A percentile compares a stretch with the other conserved stretches of the same genome.
These are phyloP conservation scores for Chironex yamaguchii DNA, from an alignment of 30 jellyfish, hydroid and myxozoan genomes.

Conservation along the genomic window DNA sequence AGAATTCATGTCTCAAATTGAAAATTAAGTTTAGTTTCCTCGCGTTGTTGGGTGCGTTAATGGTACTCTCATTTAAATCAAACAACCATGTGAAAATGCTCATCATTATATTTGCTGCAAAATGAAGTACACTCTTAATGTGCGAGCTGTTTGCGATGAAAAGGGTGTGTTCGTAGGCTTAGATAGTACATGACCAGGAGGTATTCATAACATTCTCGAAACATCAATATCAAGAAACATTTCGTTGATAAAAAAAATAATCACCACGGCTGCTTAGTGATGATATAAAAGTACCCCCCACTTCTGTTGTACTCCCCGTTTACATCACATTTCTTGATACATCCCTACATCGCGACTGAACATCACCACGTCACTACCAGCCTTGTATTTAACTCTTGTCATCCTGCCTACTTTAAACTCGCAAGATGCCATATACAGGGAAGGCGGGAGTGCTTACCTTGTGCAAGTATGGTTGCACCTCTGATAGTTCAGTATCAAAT, in stretches of 20 bases:
- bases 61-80: conserved; percentile 80
- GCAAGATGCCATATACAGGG: too few species aligned
- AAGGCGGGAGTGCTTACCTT: too few species aligned
- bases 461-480: conserved; percentile 93
- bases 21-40: conserved; percentile 70
- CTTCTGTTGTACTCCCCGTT: conserved; percentile 81
- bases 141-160: conserved; percentile 75
- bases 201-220: conserved; percentile 89
- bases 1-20: conserved; percentile 15
- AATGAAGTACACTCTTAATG: conserved; percentile 69
- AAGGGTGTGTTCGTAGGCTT: conserved; percentile 68
- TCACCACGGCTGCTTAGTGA: conserved; percentile 66
- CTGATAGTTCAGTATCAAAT: conserved; percentile 78
- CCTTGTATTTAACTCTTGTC: too few species aligned
- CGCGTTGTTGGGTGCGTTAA: conserved; percentile 81
- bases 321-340: too few species aligned
- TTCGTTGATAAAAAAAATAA: too few species aligned
- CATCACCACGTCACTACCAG: too few species aligned
- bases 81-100: conserved; percentile 78
- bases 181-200: conserved; percentile 76
- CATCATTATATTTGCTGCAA: conserved; percentile 79
- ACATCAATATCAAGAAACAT: too few species aligned
- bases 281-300: conserved; percentile 62
- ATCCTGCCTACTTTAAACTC: too few species aligned
- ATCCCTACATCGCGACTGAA: too few species aligned